Evolutionary conservation across 1,140 invertebrate species (phyloP).

Genomic region (Tyrophagus putrescentiae): DNA sequence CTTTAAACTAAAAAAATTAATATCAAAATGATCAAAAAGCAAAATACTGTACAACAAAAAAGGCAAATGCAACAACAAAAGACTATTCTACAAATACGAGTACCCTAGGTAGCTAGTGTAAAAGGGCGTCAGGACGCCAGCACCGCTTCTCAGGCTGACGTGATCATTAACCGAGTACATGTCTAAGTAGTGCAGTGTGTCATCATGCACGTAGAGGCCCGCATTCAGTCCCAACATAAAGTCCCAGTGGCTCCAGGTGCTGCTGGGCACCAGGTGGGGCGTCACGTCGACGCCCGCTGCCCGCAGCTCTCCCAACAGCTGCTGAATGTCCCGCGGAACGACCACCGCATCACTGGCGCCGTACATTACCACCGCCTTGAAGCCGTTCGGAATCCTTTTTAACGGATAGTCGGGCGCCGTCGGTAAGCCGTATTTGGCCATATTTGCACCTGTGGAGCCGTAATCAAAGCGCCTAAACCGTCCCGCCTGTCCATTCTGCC

Average conservation of each 20-base stretch:
- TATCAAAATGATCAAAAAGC: too few species aligned
- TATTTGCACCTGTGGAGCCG: slow-evolving; percentile 1
- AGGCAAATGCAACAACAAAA: too few species aligned
- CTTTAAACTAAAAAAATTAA: too few species aligned
- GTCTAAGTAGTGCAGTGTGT: neutral
- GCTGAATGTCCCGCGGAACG: slow-evolving; percentile 6
- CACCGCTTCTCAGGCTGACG: too few species aligned
- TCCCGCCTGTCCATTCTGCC: slow-evolving; percentile 32
- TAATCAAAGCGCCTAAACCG: slow-evolving; percentile 29
- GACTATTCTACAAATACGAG: too few species aligned
- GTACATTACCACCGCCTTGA: slow-evolving; percentile 8
- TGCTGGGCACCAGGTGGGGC: neutral
- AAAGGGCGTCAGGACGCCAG: too few species aligned
- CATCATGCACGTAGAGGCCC: neutral
- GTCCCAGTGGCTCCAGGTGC: slow-evolving; percentile 18
- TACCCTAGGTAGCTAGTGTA: too few species aligned
- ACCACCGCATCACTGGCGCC: slow-evolving; percentile 12
- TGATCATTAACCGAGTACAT: neutral
- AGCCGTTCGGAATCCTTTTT: neutral
- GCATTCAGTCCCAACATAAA: slow-evolving; percentile 11
- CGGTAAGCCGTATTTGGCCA: neutral
- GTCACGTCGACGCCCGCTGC: neutral
- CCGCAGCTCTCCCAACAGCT: neutral
- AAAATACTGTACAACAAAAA: too few species aligned
- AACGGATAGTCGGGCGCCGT: slow-evolving; percentile 13